Percentiles rank a stretch among this genome's conserved stretches.
phyloP scores from a whole-genome alignment of 1,140 invertebrate species.

The Conus betulinus region DNA sequence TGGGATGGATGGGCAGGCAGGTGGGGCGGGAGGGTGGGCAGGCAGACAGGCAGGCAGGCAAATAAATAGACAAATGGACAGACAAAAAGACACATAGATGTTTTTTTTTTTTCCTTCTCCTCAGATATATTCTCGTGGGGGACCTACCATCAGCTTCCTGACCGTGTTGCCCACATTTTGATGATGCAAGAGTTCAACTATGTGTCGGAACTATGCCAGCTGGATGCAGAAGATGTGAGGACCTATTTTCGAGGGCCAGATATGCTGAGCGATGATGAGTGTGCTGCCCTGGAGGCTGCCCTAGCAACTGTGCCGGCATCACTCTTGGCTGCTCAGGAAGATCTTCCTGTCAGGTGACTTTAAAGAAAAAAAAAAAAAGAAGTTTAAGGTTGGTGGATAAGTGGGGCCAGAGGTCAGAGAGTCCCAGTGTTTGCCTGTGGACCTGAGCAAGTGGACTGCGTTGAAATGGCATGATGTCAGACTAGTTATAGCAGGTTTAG shows the following conservation, averaged over 20 bases:
- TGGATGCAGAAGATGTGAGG: neutral
- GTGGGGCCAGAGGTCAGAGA: no score
- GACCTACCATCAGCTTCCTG: neutral
- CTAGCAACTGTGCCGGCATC: neutral
- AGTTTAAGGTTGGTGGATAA: no score
- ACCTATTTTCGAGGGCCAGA: neutral
- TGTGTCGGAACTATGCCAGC: neutral
- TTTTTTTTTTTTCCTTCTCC: neutral
- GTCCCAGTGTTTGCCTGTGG: no score
- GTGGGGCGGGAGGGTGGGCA: neutral
- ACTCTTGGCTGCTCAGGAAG: neutral
- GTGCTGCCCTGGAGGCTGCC: neutral
- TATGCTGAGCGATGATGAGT: neutral
- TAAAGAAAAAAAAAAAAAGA: no score
- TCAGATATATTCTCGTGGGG: neutral
- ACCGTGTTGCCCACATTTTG: neutral
- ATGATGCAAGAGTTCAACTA: neutral
- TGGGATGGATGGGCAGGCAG: no score
- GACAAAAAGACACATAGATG: no score
- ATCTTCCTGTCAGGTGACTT: neutral
- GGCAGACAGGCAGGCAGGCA: neutral
- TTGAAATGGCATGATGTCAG: no score
- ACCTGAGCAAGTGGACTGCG: no score
- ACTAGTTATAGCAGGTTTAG: no score
- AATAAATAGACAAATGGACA: no score